Evolutionary conservation across 2,113 vertebrate species (phyloP), one percentile per base, ranked within the genome.

Genomic region (Vulpes ferrilata): DNA sequence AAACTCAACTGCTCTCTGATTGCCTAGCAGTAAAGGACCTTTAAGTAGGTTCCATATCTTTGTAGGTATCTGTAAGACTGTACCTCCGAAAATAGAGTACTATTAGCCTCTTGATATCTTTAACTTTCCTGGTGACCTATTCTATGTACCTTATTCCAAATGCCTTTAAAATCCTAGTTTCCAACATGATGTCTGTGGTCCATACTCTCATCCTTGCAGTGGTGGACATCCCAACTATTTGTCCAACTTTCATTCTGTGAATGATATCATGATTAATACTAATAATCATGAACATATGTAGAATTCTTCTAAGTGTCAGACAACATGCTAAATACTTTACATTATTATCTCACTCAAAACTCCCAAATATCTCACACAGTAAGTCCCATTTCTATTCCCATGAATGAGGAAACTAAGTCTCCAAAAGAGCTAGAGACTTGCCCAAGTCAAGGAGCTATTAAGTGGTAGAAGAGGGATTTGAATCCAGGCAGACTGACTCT

Each of bases 311-410:
- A 90, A 81, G n/a, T 90, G 15, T 32, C 71, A 97, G 27, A 35
- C 35, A 81, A 9, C 51, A 82, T 62, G 59, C 17, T 88, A 48
- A 96, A 62, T 11, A 79, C 1, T 69, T 69, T 96, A 32, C 32
- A 59, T 76, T 92, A 17, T 53, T 84, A 90, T 87, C 17, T 95
- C 79, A 80, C 80, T 92, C 23, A 65, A 86, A 92, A 81, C 22
- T 94, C 16, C 60, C 23, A 94, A 92, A 81, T 82, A 86, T 55
- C 19, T 35, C 48, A 43, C 48, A 6, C 19, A 11, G 51, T 91
- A 93, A 89, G 7, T 80, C 87, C 23, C 78, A 17, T 83, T 86
- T 97, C 20, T 97, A 60, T 25, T 89, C 25, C 87, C 32, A 89
- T 65, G 83, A 48, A 82, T 59, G 53, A 95, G 59, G 43, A 92